Evolutionary conservation across 2,797 vertebrate species (phyloP).

Genomic region (Dicrostonyx torquatus): DNA sequence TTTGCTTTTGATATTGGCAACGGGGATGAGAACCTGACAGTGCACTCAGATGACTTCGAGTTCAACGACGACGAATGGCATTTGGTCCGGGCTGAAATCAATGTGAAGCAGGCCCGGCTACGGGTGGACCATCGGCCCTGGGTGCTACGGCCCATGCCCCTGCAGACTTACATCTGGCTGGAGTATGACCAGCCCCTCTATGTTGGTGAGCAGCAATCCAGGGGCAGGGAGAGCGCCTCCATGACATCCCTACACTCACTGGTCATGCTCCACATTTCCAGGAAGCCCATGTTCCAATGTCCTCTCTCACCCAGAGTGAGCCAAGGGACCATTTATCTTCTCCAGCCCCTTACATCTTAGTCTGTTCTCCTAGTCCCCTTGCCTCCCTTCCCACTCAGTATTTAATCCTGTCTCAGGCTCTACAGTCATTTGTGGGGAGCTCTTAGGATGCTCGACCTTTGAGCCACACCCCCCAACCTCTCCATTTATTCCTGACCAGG

Average conservation of each 20-base stretch:
- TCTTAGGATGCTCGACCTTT: neutral
- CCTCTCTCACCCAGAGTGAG: neutral
- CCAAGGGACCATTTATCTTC: neutral
- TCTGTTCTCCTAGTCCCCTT: neutral
- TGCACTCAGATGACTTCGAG: slow-evolving; percentile 88
- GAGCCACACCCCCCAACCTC: neutral
- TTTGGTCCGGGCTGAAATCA: slow-evolving; percentile 96
- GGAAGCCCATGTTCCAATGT: neutral
- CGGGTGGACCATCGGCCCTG: slow-evolving; percentile 96
- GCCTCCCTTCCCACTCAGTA: neutral
- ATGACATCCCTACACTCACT: neutral
- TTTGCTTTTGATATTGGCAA: slow-evolving; percentile 97
- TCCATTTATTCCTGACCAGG: slow-evolving; percentile 85
- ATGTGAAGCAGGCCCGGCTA: slow-evolving; percentile 94
- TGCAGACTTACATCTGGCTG: slow-evolving; percentile 95
- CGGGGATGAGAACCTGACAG: slow-evolving; percentile 94
- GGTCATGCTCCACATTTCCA: neutral
- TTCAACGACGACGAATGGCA: slow-evolving; percentile 98
- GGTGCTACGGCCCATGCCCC: slow-evolving; percentile 91
- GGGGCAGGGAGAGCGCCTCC: neutral
- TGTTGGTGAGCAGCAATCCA: slow-evolving; percentile 89
- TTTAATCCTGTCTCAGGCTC: neutral
- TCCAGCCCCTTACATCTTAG: neutral
- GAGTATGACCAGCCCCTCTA: slow-evolving; percentile 93
- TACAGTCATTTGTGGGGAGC: neutral